A percentile compares a stretch with the other conserved stretches of the same genome.
phyloP scores from a whole-genome alignment of 2,888 invertebrate genomes.

The Thysanoteuthis rhombus region DNA sequence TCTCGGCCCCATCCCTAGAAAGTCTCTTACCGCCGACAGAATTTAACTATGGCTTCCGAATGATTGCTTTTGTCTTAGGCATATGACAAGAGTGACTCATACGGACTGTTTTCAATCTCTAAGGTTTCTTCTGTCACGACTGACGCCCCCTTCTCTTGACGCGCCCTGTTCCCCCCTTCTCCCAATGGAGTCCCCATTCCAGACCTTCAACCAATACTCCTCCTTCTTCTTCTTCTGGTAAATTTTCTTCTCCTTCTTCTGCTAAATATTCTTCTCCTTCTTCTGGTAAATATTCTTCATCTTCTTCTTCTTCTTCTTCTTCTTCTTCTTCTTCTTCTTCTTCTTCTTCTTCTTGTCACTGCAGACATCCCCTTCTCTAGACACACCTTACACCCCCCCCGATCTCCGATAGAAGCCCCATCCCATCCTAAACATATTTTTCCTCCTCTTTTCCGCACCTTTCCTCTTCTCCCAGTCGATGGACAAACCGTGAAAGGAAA shows the following conservation, averaged over 20 bases:
- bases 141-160: not conserved
- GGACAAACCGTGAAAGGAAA: not conserved
- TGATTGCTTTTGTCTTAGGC: not conserved
- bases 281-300: too few species aligned
- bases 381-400: not conserved
- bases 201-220: not conserved
- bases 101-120: not conserved
- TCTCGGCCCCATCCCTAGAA: not conserved
- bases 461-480: not conserved
- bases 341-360: not conserved
- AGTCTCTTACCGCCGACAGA: not conserved
- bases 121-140: constrained; percentile 12
- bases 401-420: not conserved
- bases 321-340: too few species aligned
- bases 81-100: not conserved
- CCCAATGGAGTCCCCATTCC: not conserved
- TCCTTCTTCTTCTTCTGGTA: too few species aligned
- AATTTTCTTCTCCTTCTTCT: too few species aligned
- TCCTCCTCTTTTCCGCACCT: not conserved
- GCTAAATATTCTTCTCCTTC: too few species aligned
- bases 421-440: too few species aligned
- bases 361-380: not conserved
- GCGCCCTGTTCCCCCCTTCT: not conserved
- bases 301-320: too few species aligned
- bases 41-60: not conserved